Conservation (phyloP, 1,140 invertebrate genomes). For the Lepidurus packardi region DNA sequence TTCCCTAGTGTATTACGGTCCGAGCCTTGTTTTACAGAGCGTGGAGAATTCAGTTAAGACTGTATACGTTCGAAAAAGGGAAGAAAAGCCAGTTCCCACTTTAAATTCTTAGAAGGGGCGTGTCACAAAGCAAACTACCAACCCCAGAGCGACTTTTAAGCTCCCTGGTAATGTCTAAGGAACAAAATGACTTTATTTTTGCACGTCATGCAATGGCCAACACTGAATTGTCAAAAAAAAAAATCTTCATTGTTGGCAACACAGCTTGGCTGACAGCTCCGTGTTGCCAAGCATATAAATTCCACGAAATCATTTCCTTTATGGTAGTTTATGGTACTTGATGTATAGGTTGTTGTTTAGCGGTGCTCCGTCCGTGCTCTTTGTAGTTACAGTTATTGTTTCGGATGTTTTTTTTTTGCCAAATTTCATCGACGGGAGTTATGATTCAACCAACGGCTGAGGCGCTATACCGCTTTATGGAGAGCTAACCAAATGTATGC, state of each 20-base stretch:
- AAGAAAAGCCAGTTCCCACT: not conserved
- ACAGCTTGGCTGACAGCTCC: not conserved
- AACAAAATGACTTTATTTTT: not conserved
- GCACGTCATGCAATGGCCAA: not conserved
- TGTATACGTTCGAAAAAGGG: not conserved
- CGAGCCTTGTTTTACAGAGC: not conserved
- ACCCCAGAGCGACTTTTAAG: not conserved
- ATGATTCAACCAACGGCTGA: no score
- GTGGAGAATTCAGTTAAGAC: not conserved
- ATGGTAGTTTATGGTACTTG: no score
- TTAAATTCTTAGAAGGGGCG: not conserved
- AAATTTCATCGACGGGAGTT: no score
- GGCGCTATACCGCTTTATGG: no score
- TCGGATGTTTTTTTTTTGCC: no score
- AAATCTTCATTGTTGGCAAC: not conserved
- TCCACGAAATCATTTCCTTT: no score
- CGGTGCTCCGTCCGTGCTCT: no score
- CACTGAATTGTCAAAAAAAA: no score
- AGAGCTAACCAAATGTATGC: no score
- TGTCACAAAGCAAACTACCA: not conserved
- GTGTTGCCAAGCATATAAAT: not conserved
- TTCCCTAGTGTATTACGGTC: slow-evolving; percentile 6
- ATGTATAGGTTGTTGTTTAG: no score
- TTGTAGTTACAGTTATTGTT: no score
- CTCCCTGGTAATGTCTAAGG: not conserved